Percentiles rank a stretch among this genome's conserved stretches.
These are phyloP conservation scores for Pseudomyrmex flavicornis DNA, from an alignment of 1,140 invertebrate species.

Conservation along the genomic window DNA sequence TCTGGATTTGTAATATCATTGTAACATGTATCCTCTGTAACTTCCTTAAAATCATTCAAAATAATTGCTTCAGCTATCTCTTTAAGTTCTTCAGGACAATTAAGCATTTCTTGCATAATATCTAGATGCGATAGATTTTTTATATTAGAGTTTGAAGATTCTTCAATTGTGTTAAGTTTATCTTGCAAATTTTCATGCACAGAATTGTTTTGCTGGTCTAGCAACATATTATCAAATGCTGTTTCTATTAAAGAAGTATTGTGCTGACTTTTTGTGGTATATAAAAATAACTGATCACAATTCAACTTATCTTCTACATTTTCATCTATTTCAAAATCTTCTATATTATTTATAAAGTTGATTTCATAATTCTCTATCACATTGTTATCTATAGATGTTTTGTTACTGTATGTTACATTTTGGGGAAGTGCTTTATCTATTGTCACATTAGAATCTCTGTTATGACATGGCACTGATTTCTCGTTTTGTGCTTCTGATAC, in stretches of 20 bases:
- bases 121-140: neutral
- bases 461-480: neutral
- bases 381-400: neutral
- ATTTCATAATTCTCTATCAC: neutral
- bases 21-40: neutral
- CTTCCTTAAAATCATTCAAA: neutral
- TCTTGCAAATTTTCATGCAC: constrained; percentile 11
- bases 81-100: neutral
- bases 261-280: neutral
- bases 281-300: constrained; percentile 8
- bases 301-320: neutral
- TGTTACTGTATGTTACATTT: neutral
- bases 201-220: constrained; percentile 9
- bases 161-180: neutral
- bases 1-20: neutral
- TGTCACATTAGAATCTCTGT: no score
- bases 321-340: neutral
- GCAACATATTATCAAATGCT: neutral
- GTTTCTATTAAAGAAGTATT: neutral
- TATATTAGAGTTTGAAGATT: neutral
- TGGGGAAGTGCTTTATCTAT: neutral
- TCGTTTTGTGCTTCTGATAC: neutral
- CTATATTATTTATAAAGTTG: neutral
- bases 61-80: neutral
- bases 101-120: neutral